Evolutionary conservation across 2,888 invertebrate genomes (phyloP).

Genomic region (Diaperis boleti): DNA sequence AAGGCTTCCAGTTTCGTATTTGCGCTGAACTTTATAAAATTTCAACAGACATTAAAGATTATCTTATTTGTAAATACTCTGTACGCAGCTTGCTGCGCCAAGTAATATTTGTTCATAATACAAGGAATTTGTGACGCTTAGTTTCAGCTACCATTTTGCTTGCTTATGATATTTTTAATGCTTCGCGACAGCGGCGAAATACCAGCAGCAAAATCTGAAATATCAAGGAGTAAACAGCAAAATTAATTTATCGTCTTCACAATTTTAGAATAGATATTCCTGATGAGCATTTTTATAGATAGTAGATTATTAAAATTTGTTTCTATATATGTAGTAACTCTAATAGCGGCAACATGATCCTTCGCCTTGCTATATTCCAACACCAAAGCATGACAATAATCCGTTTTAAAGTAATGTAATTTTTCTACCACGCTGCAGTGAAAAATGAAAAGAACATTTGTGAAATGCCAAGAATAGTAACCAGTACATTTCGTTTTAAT

Average conservation of each 20-base stretch:
- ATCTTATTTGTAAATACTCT: slow-evolving; percentile 15
- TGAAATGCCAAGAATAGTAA: neutral
- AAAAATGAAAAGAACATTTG: slow-evolving; percentile 15
- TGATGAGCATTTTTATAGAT: no score
- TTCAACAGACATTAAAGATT: slow-evolving; percentile 2
- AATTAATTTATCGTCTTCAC: slow-evolving; percentile 9
- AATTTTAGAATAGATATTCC: no score
- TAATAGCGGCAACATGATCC: neutral
- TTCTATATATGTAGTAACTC: no score
- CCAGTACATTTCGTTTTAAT: neutral
- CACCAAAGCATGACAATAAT: neutral
- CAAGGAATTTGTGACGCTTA: slow-evolving; percentile 6
- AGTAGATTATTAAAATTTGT: no score
- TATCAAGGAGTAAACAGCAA: slow-evolving; percentile 10
- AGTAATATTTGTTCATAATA: slow-evolving; percentile 22
- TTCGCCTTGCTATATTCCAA: neutral
- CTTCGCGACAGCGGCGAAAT: slow-evolving; percentile 9
- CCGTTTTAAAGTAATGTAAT: neutral
- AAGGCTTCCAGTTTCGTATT: no score
- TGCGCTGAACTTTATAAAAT: slow-evolving; percentile 9
- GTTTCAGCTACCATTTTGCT: neutral
- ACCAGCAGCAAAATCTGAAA: slow-evolving; percentile 8
- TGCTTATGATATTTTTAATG: slow-evolving; percentile 11
- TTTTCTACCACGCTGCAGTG: neutral
- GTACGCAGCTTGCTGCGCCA: neutral